A percentile compares a stretch with the other conserved stretches of the same genome.
Conservation (phyloP, 2,113 vertebrate species). For the Orientallactaga bullata region DNA sequence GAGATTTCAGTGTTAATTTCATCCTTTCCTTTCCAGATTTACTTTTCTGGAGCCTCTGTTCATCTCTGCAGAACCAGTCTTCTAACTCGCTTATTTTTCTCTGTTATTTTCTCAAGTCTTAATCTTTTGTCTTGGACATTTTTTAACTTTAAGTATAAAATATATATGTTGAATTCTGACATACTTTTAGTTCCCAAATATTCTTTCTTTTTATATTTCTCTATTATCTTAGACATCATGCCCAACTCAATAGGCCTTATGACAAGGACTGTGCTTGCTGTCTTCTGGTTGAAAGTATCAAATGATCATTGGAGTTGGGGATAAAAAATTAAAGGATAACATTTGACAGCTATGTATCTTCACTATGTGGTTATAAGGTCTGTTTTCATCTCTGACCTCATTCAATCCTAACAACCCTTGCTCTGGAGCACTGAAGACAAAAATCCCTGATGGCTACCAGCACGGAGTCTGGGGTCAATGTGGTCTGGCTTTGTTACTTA, state of each 20-base stretch:
- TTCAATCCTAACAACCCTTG: neutral
- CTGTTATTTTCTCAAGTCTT: constrained; percentile 3
- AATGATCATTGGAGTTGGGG: neutral
- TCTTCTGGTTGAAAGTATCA: neutral
- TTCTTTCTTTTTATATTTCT: neutral
- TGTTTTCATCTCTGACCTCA: neutral
- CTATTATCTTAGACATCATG: neutral
- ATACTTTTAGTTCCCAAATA: neutral
- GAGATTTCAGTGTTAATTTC: neutral
- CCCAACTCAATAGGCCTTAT: neutral
- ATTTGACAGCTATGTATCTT: neutral
- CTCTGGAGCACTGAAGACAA: neutral
- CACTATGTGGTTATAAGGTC: neutral
- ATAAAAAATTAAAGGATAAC: neutral
- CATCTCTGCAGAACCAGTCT: neutral
- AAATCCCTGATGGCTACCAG: neutral
- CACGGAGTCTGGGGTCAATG: neutral
- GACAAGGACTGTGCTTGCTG: neutral
- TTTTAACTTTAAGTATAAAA: constrained; percentile 12
- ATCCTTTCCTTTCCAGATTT: neutral
- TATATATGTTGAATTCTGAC: neutral
- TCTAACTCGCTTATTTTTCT: neutral
- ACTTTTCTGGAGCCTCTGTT: neutral
- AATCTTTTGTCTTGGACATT: constrained; percentile 14
- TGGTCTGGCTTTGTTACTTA: neutral